Evolutionary conservation across 1,140 invertebrate genomes (phyloP).

Genomic region (Bombus pyrosoma): DNA sequence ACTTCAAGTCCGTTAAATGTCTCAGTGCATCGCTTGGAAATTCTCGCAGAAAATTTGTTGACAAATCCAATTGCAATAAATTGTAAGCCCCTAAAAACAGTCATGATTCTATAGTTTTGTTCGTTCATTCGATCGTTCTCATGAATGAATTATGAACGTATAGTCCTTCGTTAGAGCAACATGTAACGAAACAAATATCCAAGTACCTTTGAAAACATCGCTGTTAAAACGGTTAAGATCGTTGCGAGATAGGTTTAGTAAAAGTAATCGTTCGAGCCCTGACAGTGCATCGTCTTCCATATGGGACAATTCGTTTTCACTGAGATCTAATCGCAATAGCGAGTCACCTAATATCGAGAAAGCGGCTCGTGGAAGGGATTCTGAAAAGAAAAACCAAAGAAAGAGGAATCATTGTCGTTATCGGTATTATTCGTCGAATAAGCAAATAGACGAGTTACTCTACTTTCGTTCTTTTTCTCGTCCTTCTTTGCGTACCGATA

Average conservation of each 20-base stretch:
- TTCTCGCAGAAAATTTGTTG: conserved; percentile 91
- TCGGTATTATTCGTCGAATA: neutral
- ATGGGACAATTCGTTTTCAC: conserved; percentile 88
- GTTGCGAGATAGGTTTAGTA: conserved; percentile 89
- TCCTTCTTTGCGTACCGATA: conserved; percentile 85
- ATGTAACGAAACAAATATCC: no score
- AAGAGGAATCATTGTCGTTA: neutral
- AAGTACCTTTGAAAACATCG: conserved; percentile 88
- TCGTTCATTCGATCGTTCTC: neutral
- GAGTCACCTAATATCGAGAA: conserved; percentile 85
- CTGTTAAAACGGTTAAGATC: conserved; percentile 90
- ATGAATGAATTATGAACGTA: neutral
- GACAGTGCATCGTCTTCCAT: conserved; percentile 90
- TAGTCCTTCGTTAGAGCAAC: accelerated
- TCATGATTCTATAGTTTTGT: neutral
- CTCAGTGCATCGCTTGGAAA: conserved; percentile 91
- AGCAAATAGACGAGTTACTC: neutral
- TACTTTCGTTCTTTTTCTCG: neutral
- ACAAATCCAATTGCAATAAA: conserved; percentile 90
- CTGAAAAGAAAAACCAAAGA: conserved; percentile 75
- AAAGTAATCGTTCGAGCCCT: conserved; percentile 86
- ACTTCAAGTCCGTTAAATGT: conserved; percentile 86
- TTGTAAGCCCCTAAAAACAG: conserved; percentile 84
- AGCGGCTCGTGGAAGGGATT: conserved; percentile 85
- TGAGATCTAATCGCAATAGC: conserved; percentile 89